Conservation (phyloP, 35 echinoderm and acorn worm species). For the Ptychodera flava region DNA sequence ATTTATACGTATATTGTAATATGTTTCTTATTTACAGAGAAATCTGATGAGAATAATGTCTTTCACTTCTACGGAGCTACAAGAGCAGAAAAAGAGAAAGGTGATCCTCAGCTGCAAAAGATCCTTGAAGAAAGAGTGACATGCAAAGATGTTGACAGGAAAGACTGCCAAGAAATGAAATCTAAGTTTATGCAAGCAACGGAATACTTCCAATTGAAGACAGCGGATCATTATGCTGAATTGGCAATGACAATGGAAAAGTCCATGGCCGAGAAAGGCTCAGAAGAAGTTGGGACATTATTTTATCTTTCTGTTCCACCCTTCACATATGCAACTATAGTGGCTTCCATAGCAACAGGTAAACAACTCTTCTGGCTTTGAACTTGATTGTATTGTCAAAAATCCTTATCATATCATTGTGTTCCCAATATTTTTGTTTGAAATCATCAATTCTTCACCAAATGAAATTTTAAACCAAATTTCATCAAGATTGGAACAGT, state of each 20-base stretch:
- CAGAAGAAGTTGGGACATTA: slow-evolving; percentile 54
- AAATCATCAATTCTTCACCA: too few species aligned
- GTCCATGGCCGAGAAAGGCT: neutral
- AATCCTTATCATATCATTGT: too few species aligned
- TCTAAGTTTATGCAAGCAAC: neutral
- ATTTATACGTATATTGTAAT: too few species aligned
- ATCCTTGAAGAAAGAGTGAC: slow-evolving; percentile 49
- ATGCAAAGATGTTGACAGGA: slow-evolving; percentile 7
- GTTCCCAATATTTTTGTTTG: too few species aligned
- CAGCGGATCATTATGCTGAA: slow-evolving; percentile 42
- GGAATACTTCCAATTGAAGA: slow-evolving; percentile 50
- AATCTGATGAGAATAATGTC: neutral
- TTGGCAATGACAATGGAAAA: slow-evolving; percentile 26
- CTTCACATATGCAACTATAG: slow-evolving; percentile 82
- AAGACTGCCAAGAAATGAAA: neutral
- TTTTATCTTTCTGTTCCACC: slow-evolving; percentile 88
- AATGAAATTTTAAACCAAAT: too few species aligned
- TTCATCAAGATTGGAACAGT: too few species aligned
- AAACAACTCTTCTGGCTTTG: too few species aligned
- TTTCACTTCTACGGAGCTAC: slow-evolving; percentile 37
- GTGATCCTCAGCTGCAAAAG: slow-evolving; percentile 6
- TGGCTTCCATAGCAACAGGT: slow-evolving; percentile 65
- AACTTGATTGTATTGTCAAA: too few species aligned
- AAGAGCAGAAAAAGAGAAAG: slow-evolving; percentile 13
- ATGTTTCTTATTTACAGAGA: neutral